Conservation (phyloP, 2,888 invertebrate genomes). For the Ypsolopha sequella region DNA sequence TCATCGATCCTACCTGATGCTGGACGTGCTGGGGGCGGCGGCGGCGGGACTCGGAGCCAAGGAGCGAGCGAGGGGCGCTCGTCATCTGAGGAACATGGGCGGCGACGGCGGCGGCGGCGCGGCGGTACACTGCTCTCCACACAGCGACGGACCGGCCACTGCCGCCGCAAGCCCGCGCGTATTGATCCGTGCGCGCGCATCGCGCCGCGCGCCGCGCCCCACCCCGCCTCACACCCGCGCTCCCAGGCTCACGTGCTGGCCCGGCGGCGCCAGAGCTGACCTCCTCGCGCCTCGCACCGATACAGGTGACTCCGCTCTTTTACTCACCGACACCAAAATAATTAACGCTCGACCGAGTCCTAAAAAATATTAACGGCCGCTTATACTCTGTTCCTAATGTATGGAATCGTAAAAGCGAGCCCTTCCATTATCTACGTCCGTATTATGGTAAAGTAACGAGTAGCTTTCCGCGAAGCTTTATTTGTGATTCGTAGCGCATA, state of each 20-base stretch:
- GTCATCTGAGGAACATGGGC: slow-evolving; percentile 67
- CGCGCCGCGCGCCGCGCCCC: slow-evolving; percentile 34
- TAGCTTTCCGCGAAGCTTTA: too few species aligned
- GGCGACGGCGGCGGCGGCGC: slow-evolving; percentile 23
- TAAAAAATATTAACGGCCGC: neutral
- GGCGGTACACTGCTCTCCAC: slow-evolving; percentile 7
- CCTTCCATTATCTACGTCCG: too few species aligned
- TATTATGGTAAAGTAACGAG: too few species aligned
- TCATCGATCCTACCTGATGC: slow-evolving; percentile 20
- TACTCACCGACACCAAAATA: neutral
- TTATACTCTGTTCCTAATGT: too few species aligned
- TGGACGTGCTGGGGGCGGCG: slow-evolving; percentile 47
- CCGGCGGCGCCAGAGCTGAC: slow-evolving; percentile 18
- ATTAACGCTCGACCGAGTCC: neutral
- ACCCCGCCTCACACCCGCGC: slow-evolving; percentile 27
- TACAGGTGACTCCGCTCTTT: neutral
- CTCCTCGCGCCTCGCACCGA: neutral
- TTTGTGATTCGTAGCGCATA: too few species aligned
- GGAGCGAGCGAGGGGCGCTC: slow-evolving; percentile 56
- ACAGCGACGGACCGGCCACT: slow-evolving; percentile 57
- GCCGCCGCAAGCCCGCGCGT: slow-evolving; percentile 35
- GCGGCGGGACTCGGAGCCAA: slow-evolving; percentile 38
- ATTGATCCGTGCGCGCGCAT: slow-evolving; percentile 58
- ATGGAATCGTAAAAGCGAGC: too few species aligned
- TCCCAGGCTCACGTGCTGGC: slow-evolving; percentile 7